Evolutionary conservation across 1,140 invertebrate species (phyloP).

Genomic region (Brachionus sp.): DNA sequence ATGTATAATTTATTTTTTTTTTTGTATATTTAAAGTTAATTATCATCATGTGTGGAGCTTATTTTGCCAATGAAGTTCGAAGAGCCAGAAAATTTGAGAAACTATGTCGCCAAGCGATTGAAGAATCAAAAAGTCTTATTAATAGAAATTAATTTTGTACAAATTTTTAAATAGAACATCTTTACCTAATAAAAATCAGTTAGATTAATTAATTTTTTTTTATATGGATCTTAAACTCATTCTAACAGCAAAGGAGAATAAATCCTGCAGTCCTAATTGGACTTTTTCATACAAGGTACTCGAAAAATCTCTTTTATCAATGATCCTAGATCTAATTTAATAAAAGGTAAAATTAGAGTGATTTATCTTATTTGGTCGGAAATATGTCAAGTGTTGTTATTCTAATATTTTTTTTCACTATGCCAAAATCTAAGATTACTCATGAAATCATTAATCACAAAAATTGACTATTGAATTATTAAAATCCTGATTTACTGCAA

Average conservation of each 20-base stretch:
- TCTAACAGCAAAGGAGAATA: not conserved
- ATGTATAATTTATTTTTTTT: not conserved
- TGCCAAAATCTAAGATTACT: not conserved
- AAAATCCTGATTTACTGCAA: not conserved
- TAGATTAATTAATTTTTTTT: not conserved
- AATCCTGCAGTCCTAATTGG: not conserved
- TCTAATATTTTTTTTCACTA: not conserved
- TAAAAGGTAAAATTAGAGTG: not conserved
- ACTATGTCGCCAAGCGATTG: not conserved
- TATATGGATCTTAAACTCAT: not conserved
- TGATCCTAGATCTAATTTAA: not conserved
- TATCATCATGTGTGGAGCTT: not conserved
- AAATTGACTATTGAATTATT: not conserved
- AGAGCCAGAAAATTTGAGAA: conserved; percentile 31
- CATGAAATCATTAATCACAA: not conserved
- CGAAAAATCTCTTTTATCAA: not conserved
- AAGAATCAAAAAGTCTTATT: not conserved
- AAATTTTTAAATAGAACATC: conserved; percentile 2
- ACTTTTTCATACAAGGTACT: not conserved
- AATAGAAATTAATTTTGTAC: not conserved
- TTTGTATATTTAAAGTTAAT: conserved; percentile 3
- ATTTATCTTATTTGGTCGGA: not conserved
- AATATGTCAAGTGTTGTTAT: not conserved
- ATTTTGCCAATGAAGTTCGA: conserved; percentile 31
- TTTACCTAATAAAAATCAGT: not conserved